Base-by-base conservation (phyloP, 2,797 vertebrate genomes). In the Podarcis siculus region DNA sequence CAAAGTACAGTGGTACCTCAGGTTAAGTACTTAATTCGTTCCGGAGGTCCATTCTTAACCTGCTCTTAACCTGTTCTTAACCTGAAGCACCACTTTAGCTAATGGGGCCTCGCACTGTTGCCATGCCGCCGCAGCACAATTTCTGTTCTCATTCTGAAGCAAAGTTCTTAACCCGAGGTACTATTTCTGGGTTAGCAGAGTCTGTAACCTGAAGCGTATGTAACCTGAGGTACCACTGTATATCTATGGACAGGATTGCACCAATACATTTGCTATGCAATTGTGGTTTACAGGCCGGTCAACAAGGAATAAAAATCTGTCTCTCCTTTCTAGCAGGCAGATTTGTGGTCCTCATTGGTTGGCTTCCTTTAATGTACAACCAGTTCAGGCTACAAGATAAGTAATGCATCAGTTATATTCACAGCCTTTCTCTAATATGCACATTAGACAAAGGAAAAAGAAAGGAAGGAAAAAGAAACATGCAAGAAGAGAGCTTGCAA, bases 101-200 rank as follows among this genome's bases (percentile, higher is more conserved):
- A 42, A 42, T 42, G 39, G 39, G 39, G 39, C 39, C 39, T 42
- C 39, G 8, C 7, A 7, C 39, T 42, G 39, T 42, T 42, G 39
- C 39, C 7, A 1, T 7, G 7, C 39, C 1, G 39, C 39, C 39
- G 1, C 39, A 0, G 7, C 7, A 39, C 39, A 1, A 42, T 42
- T 42, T 42, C 39, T 42, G 39, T 42, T 42, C 39, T 42, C 39
- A 42, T 42, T 7, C 39, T 42, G 39, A 42, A 42, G 39, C 39
- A 42, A 42, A 42, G 39, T 42, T 42, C 7, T 42, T 42, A 42
- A 42, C 39, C 39, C 7, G 1, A 42, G 7, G 7, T 8, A 42
- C 39, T 42, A 42, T 42, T 42, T 42, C 39, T 42, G 39, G 39
- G 39, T 42, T 8, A 42, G 39, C 39, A 42, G 39, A 42, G 39